Base-by-base conservation (phyloP, 2,888 invertebrate genomes). In the Buathra laborator region DNA sequence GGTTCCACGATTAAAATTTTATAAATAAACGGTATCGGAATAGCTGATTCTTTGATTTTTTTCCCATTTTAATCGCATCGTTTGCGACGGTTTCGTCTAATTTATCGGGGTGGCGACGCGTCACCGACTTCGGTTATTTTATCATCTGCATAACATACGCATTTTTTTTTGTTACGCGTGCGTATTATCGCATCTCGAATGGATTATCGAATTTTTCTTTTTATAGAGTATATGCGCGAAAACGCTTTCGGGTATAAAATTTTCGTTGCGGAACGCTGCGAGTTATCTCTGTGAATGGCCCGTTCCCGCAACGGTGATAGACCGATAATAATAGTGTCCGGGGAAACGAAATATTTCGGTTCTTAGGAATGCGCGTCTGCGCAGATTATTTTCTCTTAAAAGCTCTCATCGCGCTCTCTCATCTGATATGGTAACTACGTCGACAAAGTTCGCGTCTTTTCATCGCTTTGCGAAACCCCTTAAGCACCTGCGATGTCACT, bases 281-380 rank as follows among this genome's bases (percentile, higher is more conserved):
- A 79, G 43, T 51, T 14, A 51, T 64, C 19, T 71, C 46, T 29
- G 37, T 14, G 74, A 75, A 70, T 70, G 46, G 59, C 67, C 53
- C 37, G 72, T 19, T 68, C 66, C 29, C 48, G 74, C 62, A 46
- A 62, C 66, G 59, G 44, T 64, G 74, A 74, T 64, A 64, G 75
- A 80, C 66, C 66, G 83, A 80, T 84, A 80, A 80, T 84, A 84
- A 84, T 84, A 84, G 80, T 70, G 64, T 53, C 29, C 37, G 64
- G 53, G 37, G 37, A 37, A 5, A 19, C 43, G 59, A 80, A 80
- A 84, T 80, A 80, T 84, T 83, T 68, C 64, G 59, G 56, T 70
- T 67, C 44, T 51, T 68, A 48, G 32, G 48, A 19, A n/a, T 68
- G 10, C 46, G 29, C 78, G 81, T 12, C 70, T 72, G 83, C 78